These are phyloP conservation scores for Gymnothorax reevesii DNA, from an alignment of 2,797 vertebrate genomes.

Conservation along the genomic window DNA sequence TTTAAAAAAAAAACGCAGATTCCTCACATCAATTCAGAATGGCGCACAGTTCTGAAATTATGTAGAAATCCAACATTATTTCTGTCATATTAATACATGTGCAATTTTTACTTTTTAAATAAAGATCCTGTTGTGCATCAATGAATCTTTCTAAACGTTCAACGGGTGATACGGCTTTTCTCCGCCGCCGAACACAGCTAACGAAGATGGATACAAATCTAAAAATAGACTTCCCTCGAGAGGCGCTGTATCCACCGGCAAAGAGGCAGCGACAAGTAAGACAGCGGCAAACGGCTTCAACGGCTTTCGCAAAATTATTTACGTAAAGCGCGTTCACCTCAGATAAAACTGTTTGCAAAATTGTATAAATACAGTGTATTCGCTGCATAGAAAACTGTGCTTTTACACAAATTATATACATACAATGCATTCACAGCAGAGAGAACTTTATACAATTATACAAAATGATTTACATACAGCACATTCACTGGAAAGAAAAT, in stretches of 20 bases:
- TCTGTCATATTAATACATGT: background rate
- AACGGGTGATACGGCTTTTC: background rate
- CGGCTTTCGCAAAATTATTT: constrained; percentile 4
- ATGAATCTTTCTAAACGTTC: background rate
- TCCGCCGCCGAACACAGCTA: background rate
- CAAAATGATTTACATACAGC: background rate
- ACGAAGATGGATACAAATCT: background rate
- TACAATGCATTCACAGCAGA: background rate
- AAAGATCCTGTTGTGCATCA: background rate
- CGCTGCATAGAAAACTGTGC: no score
- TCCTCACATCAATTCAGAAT: background rate
- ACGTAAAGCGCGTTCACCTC: background rate
- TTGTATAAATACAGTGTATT: no score
- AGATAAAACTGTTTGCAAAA: no score
- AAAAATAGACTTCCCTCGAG: constrained; percentile 6
- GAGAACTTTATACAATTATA: background rate
- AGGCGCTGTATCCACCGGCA: background rate
- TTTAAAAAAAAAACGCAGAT: background rate
- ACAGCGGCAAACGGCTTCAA: background rate
- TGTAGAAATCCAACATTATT: background rate
- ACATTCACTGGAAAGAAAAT: no score
- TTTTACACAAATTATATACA: no score
- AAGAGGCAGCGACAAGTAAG: background rate
- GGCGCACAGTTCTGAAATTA: background rate
- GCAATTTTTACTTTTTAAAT: background rate